Conservation (phyloP, 1,140 invertebrate species). For the Eumeta japonica region DNA sequence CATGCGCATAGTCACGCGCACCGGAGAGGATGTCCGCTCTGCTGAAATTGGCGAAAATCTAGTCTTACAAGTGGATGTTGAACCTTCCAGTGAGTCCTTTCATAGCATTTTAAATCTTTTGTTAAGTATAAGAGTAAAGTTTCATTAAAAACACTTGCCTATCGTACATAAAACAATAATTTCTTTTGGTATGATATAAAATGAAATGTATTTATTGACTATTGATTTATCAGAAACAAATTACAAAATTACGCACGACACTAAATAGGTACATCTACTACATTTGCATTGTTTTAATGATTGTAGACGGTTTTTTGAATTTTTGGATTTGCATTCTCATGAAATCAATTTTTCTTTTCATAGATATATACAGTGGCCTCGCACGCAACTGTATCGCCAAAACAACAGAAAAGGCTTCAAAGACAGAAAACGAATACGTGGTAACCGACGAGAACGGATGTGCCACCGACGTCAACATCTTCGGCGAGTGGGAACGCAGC, state of each 20-base stretch:
- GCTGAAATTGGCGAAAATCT: slow-evolving; percentile 92
- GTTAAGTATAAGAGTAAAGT: neutral
- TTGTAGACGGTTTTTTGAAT: too few species aligned
- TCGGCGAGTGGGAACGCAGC: slow-evolving; percentile 90
- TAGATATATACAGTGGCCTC: slow-evolving; percentile 91
- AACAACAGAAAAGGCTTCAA: slow-evolving; percentile 77
- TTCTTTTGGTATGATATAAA: too few species aligned
- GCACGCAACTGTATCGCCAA: slow-evolving; percentile 90
- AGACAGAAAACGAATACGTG: slow-evolving; percentile 85
- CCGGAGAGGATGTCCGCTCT: slow-evolving; percentile 83
- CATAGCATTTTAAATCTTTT: neutral
- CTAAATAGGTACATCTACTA: too few species aligned
- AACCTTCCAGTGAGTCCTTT: slow-evolving; percentile 74
- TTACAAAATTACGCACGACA: too few species aligned
- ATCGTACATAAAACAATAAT: too few species aligned
- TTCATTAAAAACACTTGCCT: too few species aligned
- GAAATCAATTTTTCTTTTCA: slow-evolving; percentile 12
- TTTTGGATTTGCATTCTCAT: neutral
- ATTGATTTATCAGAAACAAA: too few species aligned
- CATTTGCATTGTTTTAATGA: too few species aligned
- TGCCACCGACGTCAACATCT: slow-evolving; percentile 87
- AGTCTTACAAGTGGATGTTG: slow-evolving; percentile 88
- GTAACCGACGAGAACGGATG: slow-evolving; percentile 94
- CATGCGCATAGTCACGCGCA: slow-evolving; percentile 87
- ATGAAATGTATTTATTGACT: too few species aligned